phyloP scores from a whole-genome alignment of 2,888 invertebrate genomes.

The Cyclophora punctaria region DNA sequence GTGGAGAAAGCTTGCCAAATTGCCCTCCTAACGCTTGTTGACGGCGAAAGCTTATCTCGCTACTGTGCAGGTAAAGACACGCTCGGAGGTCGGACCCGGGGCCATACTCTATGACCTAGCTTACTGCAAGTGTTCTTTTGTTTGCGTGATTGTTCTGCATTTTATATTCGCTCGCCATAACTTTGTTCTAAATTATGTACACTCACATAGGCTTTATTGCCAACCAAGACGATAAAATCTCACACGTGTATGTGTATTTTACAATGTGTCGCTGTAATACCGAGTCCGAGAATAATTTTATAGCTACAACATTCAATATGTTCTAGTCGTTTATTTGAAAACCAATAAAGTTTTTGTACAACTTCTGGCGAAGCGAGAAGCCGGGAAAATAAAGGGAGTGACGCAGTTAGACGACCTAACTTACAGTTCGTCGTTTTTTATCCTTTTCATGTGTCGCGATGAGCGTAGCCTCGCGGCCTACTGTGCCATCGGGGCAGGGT shows the following conservation, averaged over 20 bases:
- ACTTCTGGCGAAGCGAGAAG: too few species aligned
- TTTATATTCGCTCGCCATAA: constrained; percentile 17
- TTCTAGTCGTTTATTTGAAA: too few species aligned
- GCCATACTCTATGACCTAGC: constrained; percentile 1
- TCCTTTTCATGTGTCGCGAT: constrained; percentile 36
- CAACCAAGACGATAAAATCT: constrained; percentile 8
- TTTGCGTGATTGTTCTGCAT: constrained; percentile 21
- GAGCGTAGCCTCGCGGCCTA: constrained; percentile 44
- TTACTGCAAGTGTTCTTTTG: constrained; percentile 9
- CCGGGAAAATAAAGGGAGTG: too few species aligned
- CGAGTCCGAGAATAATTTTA: background rate
- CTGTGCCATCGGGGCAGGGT: constrained; percentile 63
- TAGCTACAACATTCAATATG: too few species aligned
- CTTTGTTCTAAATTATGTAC: constrained; percentile 14
- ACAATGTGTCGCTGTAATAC: background rate
- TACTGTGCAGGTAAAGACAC: constrained; percentile 11
- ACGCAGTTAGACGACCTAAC: background rate
- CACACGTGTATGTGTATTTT: constrained; percentile 3
- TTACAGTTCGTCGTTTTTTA: constrained; percentile 27
- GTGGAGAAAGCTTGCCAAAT: constrained; percentile 17
- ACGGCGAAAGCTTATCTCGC: constrained; percentile 18
- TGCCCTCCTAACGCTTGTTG: constrained; percentile 20
- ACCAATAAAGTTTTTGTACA: too few species aligned
- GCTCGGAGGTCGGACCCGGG: constrained; percentile 4
- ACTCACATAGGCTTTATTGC: constrained; percentile 12